Conservation (phyloP, 2,797 vertebrate species). For the Holocentrus rufus region DNA sequence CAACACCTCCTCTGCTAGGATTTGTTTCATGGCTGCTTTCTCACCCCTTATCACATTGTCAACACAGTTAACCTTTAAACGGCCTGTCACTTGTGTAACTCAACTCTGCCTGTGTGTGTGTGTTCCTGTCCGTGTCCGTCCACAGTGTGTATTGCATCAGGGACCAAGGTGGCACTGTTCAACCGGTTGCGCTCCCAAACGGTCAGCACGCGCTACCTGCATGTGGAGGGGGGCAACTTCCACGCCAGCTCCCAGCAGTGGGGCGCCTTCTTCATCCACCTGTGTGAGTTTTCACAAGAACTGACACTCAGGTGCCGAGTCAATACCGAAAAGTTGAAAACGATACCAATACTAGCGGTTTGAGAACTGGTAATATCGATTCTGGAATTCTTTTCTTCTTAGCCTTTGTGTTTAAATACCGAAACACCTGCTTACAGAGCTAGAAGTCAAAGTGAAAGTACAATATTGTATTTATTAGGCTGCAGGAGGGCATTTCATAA, state of each 20-base stretch:
- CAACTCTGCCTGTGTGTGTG: neutral
- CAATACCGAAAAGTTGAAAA: too few species aligned
- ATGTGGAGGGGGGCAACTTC: slow-evolving; percentile 98
- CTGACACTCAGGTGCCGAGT: too few species aligned
- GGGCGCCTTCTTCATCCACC: slow-evolving; percentile 99
- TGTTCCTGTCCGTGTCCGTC: slow-evolving; percentile 52
- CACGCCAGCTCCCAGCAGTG: slow-evolving; percentile 99
- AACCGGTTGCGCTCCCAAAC: slow-evolving; percentile 98
- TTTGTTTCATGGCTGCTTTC: slow-evolving; percentile 14
- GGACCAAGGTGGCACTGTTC: slow-evolving; percentile 98
- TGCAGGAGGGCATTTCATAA: too few species aligned
- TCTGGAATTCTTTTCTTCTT: too few species aligned
- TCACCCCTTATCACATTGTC: slow-evolving; percentile 7
- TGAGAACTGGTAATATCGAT: too few species aligned
- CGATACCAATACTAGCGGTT: too few species aligned
- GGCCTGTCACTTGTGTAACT: slow-evolving; percentile 18
- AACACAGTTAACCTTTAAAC: slow-evolving; percentile 2
- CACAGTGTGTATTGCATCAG: slow-evolving; percentile 97
- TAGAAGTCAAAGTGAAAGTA: too few species aligned
- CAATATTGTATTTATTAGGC: too few species aligned
- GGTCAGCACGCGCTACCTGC: slow-evolving; percentile 97
- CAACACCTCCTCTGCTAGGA: slow-evolving; percentile 3
- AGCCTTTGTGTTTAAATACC: too few species aligned
- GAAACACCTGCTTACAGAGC: too few species aligned
- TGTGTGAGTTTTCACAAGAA: slow-evolving; percentile 91